Evolutionary conservation across 2,113 vertebrate species (phyloP).

Genomic region (Platysternon megacephalum): DNA sequence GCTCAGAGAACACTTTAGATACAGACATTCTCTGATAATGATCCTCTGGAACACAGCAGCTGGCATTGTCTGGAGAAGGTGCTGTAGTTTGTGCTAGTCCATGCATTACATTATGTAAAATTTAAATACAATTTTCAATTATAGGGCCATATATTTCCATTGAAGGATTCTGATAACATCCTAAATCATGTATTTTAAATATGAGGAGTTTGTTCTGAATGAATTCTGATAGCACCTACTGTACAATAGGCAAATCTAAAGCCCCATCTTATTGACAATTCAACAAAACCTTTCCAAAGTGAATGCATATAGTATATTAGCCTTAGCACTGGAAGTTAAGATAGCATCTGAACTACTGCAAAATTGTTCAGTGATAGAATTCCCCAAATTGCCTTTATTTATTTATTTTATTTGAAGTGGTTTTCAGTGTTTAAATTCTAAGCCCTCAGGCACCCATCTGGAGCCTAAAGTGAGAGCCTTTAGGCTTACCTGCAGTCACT

Average conservation of each 20-base stretch:
- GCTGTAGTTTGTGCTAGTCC: slow-evolving; percentile 13
- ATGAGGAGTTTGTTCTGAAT: not conserved
- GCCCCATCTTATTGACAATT: not conserved
- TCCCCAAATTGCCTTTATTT: not conserved
- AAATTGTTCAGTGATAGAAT: not conserved
- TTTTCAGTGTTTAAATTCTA: not conserved
- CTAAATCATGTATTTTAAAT: not conserved
- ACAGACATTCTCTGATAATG: not conserved
- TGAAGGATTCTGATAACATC: not conserved
- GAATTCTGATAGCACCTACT: not conserved
- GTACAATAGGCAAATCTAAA: not conserved
- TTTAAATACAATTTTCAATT: slow-evolving; percentile 14
- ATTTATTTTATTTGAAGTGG: not conserved
- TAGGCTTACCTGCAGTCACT: not conserved
- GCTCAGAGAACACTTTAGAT: not conserved
- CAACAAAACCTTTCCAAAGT: not conserved
- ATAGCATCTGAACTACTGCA: not conserved
- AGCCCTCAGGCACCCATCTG: not conserved
- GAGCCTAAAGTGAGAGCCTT: not conserved
- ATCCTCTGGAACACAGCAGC: slow-evolving; percentile 27
- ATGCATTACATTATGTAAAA: not conserved
- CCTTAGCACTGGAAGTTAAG: not conserved
- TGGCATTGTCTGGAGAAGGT: not conserved
- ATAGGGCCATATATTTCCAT: not conserved
- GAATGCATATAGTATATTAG: not conserved